Base-by-base conservation (phyloP, 2,113 vertebrate genomes). In the Vicugna pacos region DNA sequence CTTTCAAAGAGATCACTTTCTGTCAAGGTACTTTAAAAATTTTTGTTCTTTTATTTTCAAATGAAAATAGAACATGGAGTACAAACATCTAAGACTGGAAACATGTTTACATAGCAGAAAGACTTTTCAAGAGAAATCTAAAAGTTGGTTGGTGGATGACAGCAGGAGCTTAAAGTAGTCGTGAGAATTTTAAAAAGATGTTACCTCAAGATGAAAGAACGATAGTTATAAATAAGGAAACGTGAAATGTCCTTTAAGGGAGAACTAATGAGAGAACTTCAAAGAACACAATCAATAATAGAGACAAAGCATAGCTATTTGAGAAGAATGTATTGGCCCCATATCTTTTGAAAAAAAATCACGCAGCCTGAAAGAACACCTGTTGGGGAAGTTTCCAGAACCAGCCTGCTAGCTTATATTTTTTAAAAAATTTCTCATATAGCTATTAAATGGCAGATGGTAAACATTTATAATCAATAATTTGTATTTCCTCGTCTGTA, bases 1-100 rank as follows among this genome's bases (percentile, higher is more conserved):
- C 52, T 89, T 90, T 64, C 58, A 64, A 52, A 96, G 69, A 80
- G 32, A 64, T 75, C 38, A 28, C 7, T 91, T 93, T 82, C 75
- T 32, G 38, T 48, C 7, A 48, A 48, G 30, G 16, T 7, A 50
- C 56, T 58, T 50, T 52, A 8, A 56, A 64, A 20, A 1, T 62
- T 24, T 64, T 32, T 32, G 35, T 48, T 67, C 38, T 81, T 62
- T 65, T 52, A 73, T 77, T 95, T 80, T 93, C 32, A 87, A 28
- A 87, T 72, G 87, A 79, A 77, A 67, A 72, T 56, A 72, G 84
- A 12, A 46, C 10, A 30, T 14, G 11, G 17, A 48, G 13, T 84
- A 24, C 28, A 82, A 67, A 89, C 8, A 2, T 67, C 11, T 14
- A 83, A 50, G 15, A 89, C 17, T 54, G 17, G 26, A 60, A 92